These are phyloP conservation scores for Brachionichthys hirsutus DNA, from an alignment of 2,113 vertebrate species.

Conservation along the genomic window DNA sequence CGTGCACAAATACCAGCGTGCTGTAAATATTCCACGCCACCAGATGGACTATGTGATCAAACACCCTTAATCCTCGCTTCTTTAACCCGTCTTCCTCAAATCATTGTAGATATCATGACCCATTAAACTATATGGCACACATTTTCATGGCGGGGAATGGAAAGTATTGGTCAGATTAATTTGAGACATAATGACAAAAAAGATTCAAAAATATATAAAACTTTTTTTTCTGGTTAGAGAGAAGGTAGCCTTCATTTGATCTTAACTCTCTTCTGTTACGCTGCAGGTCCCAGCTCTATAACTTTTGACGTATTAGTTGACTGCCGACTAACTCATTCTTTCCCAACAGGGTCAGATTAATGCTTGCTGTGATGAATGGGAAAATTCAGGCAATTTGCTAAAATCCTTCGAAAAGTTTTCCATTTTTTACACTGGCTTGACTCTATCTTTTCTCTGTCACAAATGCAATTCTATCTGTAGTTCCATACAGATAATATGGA, in stretches of 20 bases:
- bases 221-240: conserved; percentile 68
- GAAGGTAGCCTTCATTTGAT: conserved; percentile 70
- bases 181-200: conserved; percentile 40
- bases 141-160: conserved; percentile 54
- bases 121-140: conserved; percentile 49
- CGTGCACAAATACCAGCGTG: conserved; percentile 45
- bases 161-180: conserved; percentile 46
- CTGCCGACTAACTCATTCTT: conserved; percentile 45
- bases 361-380: conserved; percentile 18
- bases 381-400: conserved; percentile 38
- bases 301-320: conserved; percentile 71
- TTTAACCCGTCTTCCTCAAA: conserved; percentile 19
- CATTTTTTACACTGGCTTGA: conserved; percentile 28
- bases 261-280: conserved; percentile 57
- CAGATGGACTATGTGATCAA: conserved; percentile 53
- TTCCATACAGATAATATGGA: conserved; percentile 42
- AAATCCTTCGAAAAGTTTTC: conserved; percentile 53
- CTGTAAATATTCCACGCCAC: conserved; percentile 43
- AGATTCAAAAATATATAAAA: conserved; percentile 18
- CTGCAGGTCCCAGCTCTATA: conserved; percentile 56
- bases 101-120: conserved; percentile 43
- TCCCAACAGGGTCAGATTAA: conserved; percentile 37
- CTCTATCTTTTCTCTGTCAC: conserved; percentile 17
- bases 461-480: conserved; percentile 14
- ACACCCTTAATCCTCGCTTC: conserved; percentile 32